Conservation (phyloP, 2,888 invertebrate species). For the Tryphoninae sp. region DNA sequence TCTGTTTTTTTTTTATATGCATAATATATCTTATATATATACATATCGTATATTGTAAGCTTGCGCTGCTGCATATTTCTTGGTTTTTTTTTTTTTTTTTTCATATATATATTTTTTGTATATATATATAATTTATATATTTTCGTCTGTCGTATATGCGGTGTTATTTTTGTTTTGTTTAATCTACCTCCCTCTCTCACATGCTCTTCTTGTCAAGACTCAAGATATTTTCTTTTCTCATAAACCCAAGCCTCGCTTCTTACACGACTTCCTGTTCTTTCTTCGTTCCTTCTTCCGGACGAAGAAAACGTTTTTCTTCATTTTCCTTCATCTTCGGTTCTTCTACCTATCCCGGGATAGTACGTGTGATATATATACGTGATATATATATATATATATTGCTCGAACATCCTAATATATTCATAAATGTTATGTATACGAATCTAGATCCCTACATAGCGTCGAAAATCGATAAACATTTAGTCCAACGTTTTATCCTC, state of each 20-base stretch:
- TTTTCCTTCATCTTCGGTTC: constrained; percentile 32
- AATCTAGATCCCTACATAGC: constrained; percentile 73
- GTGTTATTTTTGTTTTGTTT: constrained; percentile 44
- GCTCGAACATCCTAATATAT: constrained; percentile 64
- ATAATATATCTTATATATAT: constrained; percentile 60
- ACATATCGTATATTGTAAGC: constrained; percentile 72
- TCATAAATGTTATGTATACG: constrained; percentile 71
- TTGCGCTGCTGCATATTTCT: constrained; percentile 62
- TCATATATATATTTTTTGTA: constrained; percentile 73
- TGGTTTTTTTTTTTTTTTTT: constrained; percentile 15
- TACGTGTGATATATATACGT: constrained; percentile 69
- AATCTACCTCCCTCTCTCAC: background rate
- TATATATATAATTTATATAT: constrained; percentile 75
- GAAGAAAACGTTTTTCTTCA: background rate
- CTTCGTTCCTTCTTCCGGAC: constrained; percentile 49
- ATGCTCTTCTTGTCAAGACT: constrained; percentile 50
- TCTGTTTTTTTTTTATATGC: constrained; percentile 49
- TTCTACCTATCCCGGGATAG: constrained; percentile 69
- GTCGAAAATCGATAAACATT: constrained; percentile 50
- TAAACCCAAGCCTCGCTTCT: constrained; percentile 32
- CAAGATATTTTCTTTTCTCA: constrained; percentile 37
- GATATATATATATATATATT: constrained; percentile 54
- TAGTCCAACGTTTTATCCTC: constrained; percentile 45
- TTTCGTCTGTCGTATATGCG: constrained; percentile 60
- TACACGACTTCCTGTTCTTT: constrained; percentile 57